Percentiles rank a stretch among this genome's conserved stretches.
Evolutionary conservation across 2,888 invertebrate genomes (phyloP).

Genomic region (Suillia variegata): DNA sequence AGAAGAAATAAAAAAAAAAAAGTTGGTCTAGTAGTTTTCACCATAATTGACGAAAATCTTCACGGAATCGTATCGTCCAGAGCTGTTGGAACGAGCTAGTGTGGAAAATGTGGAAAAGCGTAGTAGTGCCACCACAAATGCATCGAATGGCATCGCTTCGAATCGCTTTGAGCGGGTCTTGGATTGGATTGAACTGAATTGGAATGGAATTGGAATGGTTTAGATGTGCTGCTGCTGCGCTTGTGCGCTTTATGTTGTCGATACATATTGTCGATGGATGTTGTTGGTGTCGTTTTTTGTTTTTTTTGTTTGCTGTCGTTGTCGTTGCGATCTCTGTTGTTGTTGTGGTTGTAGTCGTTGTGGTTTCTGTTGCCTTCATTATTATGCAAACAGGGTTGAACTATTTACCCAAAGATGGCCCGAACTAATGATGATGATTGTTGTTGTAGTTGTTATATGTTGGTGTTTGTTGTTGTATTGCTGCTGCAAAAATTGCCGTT

Average conservation of each 20-base stretch:
- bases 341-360: conserved; percentile 14
- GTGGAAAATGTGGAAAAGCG: conserved; percentile 5
- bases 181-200: no score
- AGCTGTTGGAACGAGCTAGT: conserved; percentile 13
- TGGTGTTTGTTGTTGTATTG: conserved; percentile 23
- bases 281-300: neutral
- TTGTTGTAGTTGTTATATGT: conserved; percentile 6
- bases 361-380: conserved; percentile 48
- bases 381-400: conserved; percentile 62
- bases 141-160: no score
- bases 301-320: conserved; percentile 6
- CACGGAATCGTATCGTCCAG: conserved; percentile 2
- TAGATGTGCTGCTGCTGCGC: neutral
- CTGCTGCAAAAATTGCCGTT: conserved; percentile 31
- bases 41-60: conserved; percentile 32
- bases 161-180: no score
- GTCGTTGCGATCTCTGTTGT: conserved; percentile 7
- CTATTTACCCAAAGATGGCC: conserved; percentile 61
- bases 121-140: neutral
- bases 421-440: conserved; percentile 55
- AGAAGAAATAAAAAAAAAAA: no score
- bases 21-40: conserved; percentile 50
- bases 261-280: conserved; percentile 5
- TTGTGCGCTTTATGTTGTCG: neutral
- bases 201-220: neutral